Percentiles rank a stretch among this genome's conserved stretches.
These are phyloP conservation scores for Brachyptera risi DNA, from an alignment of 2,888 invertebrate genomes.

Conservation along the genomic window DNA sequence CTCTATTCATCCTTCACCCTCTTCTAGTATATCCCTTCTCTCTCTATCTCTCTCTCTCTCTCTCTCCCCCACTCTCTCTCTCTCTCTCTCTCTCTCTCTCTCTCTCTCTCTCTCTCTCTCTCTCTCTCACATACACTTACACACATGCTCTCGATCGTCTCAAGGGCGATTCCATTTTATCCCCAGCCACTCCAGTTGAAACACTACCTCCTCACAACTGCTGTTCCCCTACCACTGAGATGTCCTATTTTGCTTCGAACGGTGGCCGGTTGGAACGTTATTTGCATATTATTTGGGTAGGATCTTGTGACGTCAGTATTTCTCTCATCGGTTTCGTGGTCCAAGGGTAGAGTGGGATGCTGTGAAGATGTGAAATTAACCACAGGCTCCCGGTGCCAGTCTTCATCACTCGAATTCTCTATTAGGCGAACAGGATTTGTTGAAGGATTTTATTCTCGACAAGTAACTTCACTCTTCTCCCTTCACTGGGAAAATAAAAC, in stretches of 20 bases:
- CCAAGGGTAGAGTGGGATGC: background rate
- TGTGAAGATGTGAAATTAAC: slow-evolving; percentile 8
- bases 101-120: background rate
- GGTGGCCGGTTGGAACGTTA: slow-evolving; percentile 3
- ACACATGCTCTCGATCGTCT: background rate
- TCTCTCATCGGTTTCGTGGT: background rate
- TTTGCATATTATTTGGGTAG: slow-evolving; percentile 18
- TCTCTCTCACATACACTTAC: too few relatives aligned
- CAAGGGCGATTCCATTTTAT: too few relatives aligned
- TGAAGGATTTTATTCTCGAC: too few relatives aligned
- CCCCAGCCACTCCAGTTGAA: too few relatives aligned
- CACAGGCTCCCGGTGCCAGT: background rate
- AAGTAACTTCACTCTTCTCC: too few relatives aligned
- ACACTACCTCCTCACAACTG: background rate
- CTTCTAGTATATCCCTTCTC: too few relatives aligned
- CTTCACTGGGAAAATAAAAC: too few relatives aligned
- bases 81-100: background rate
- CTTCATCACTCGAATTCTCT: slow-evolving; percentile 14
- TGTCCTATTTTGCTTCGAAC: slow-evolving; percentile 19
- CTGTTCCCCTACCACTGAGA: background rate
- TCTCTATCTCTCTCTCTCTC: too few relatives aligned
- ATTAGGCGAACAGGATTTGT: background rate
- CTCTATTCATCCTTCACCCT: background rate
- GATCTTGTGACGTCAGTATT: background rate
- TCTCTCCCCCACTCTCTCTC: background rate